Conservation (phyloP, 2,888 invertebrate genomes). For the Ormia ochracea region DNA sequence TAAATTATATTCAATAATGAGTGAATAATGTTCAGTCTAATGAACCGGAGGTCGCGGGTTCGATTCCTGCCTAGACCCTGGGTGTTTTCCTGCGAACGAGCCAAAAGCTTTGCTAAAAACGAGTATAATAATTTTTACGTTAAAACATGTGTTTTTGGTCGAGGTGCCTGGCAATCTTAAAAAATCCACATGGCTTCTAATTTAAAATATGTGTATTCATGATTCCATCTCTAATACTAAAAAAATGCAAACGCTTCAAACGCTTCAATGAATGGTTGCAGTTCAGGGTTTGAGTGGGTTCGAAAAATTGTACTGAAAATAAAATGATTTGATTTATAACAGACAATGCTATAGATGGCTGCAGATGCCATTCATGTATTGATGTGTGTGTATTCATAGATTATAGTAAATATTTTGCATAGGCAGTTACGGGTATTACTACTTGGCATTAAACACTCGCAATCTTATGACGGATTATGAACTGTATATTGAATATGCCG, state of each 20-base stretch:
- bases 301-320: slow-evolving; percentile 15
- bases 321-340: slow-evolving; percentile 19
- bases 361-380: background rate
- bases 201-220: no score
- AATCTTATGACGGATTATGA: background rate
- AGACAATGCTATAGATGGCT: slow-evolving; percentile 5
- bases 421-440: background rate
- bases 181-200: no score
- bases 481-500: background rate
- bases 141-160: background rate
- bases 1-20: no score
- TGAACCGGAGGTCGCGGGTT: no score
- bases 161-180: background rate
- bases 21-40: no score
- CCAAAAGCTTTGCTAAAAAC: no score
- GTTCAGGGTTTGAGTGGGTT: slow-evolving; percentile 18
- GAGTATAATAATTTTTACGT: no score
- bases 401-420: background rate
- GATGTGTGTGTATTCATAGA: background rate
- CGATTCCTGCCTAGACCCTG: no score
- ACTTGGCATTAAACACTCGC: background rate
- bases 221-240: background rate
- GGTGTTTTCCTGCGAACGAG: no score
- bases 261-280: no score
- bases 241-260: background rate